Base-by-base conservation (phyloP, 2,113 vertebrate species). In the Cranoglanis bouderius region DNA sequence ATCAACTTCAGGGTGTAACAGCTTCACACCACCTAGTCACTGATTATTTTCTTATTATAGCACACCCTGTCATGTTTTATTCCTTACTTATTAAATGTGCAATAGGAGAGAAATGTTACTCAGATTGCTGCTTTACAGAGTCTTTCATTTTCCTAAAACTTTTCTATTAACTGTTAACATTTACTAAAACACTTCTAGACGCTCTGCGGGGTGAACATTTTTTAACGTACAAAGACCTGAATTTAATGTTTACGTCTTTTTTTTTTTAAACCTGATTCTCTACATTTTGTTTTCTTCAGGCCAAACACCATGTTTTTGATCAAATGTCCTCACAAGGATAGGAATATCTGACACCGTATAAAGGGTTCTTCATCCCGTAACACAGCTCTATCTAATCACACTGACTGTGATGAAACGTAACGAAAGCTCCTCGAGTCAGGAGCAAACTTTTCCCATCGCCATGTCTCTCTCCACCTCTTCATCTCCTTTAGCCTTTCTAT, bases 401-500 rank as follows among this genome's bases (percentile, higher is more conserved):
- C 53, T 26, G 46, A 43, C 82, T 29, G 46, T 35, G 84, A 88
- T 72, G 57, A 72, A 26, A 80, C 40, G 55, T 55, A 43, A 78
- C 29, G 6, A 84, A 85, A 51, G 32, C 40, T 21, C 32, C 81
- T 86, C 21, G 7, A 67, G 87, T 88, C 86, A 77, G 82, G 59
- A n/a, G 35, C n/a, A 63, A 59, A 77, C 80, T 74, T 84, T 77
- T 35, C 74, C 75, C 65, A 83, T 83, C 67, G 46, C 32, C 72
- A 46, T 86, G 70, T 87, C 63, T 91, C 57, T 82, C 91, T 90
- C 90, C 85, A 91, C 92, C 91, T 92, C 43, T 89, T 88, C 89
- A 55, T 92, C 61, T 80, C 7, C 89, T 82, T 89, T 80, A 90
- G 74, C 90, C 91, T 94, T 74, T 85, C 90, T 84, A 80, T 85